Conservation (phyloP, 2,113 vertebrate species). For the Eretmochelys imbricata region DNA sequence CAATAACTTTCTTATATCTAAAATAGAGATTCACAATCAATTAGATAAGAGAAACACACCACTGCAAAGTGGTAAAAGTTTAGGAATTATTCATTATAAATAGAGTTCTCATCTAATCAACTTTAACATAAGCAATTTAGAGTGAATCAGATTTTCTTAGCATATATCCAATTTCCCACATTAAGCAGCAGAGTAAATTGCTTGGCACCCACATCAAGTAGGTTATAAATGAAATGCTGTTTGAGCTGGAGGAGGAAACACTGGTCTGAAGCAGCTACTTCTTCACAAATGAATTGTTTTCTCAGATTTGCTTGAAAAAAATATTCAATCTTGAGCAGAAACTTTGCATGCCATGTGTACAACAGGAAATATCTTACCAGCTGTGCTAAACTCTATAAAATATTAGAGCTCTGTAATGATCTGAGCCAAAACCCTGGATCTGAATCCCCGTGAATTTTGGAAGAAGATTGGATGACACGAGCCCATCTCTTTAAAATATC, state of each 20-base stretch:
- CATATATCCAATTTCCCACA: neutral
- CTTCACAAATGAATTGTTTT: neutral
- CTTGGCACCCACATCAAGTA: neutral
- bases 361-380: neutral
- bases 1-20: neutral
- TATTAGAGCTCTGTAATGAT: neutral
- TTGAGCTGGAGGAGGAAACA: constrained; percentile 3
- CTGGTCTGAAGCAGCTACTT: neutral
- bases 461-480: neutral
- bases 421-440: neutral
- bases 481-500: neutral
- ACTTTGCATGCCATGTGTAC: neutral
- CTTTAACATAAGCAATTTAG: constrained; percentile 16
- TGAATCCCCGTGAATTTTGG: neutral
- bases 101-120: constrained; percentile 1
- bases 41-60: neutral
- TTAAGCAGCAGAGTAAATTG: constrained; percentile 18
- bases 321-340: neutral
- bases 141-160: constrained; percentile 15
- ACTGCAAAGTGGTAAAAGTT: neutral
- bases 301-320: neutral
- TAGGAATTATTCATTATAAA: neutral
- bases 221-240: constrained; percentile 7
- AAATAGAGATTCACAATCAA: neutral
- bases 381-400: neutral